Base-by-base conservation (phyloP, 2,113 vertebrate species). In the Mesoclemmys tuberculata region DNA sequence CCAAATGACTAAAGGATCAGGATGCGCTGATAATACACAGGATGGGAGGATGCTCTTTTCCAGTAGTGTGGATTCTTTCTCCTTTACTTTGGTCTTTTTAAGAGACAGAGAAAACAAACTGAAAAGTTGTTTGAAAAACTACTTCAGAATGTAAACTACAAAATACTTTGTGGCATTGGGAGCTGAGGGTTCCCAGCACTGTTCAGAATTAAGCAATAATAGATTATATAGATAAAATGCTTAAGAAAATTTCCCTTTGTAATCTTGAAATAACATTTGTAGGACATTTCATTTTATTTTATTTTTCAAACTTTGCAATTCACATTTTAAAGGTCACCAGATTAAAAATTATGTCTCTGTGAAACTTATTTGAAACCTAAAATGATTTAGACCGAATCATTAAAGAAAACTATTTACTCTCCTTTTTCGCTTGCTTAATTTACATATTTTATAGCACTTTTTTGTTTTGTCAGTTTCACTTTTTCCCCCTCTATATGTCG, bases 151-250 rank as follows among this genome's bases (percentile, higher is more conserved):
- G 51, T 92, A 95, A 88, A 14, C 14, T 6, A 26, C 4, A 38
- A 84, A 82, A 56, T 9, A 77, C 41, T 77, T 10, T 27, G 24
- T 26, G 26, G 13, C 12, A 44, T 5, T 46, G 41, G 41, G 14
- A 48, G 84, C 44, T 0, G 0, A 24, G 68, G 87, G 2, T 3
- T 1, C n/a, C 5, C 5, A 22, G 16, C 5, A 27, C 6, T 54
- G 11, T 31, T 38, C 5, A 89, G 78, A 83, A 46, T 61, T 11
- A 58, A 71, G 13, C 1, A 80, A 9, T 2, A 2, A 19, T 2
- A 58, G 64, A 71, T 38, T 44, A 52, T 22, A 51, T 5, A 16
- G 3, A 10, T 24, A 86, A 82, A 89, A 83, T 78, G 82, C 5
- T 9, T 87, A 38, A 18, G 64, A 38, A 71, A 68, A n/a, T n/a